A percentile compares a stretch with the other conserved stretches of the same genome.
Evolutionary conservation across 2,888 invertebrate genomes (phyloP).

Genomic region (Corbicula japonica): DNA sequence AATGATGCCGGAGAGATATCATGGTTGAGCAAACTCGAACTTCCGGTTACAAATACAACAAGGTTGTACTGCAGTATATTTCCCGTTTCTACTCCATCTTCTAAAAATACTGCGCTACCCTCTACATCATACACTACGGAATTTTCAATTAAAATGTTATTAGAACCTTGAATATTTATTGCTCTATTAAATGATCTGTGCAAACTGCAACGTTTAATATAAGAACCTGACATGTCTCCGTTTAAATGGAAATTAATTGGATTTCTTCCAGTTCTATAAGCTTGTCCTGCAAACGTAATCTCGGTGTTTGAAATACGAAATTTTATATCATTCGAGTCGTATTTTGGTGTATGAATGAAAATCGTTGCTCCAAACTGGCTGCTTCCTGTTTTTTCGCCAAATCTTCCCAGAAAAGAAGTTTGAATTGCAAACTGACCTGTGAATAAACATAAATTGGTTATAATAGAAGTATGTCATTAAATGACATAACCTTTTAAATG

Average conservation of each 20-base stretch:
- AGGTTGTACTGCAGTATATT: conserved; percentile 83
- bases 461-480: background rate
- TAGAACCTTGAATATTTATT: conserved; percentile 83
- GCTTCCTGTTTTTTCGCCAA: conserved; percentile 84
- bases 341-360: conserved; percentile 76
- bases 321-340: conserved; percentile 60
- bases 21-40: conserved; percentile 83
- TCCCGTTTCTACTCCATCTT: conserved; percentile 84
- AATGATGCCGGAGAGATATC: conserved; percentile 85
- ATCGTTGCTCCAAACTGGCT: conserved; percentile 84
- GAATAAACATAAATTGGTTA: conserved; percentile 19
- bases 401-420: conserved; percentile 85
- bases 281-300: conserved; percentile 82
- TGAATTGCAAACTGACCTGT: conserved; percentile 84
- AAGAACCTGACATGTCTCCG: conserved; percentile 81
- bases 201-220: conserved; percentile 80
- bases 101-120: conserved; percentile 85
- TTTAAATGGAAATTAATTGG: conserved; percentile 85
- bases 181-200: conserved; percentile 84
- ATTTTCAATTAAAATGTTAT: conserved; percentile 78
- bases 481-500: background rate
- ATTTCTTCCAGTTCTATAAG: conserved; percentile 84
- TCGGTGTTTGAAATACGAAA: conserved; percentile 78
- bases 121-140: conserved; percentile 82
- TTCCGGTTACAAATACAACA: conserved; percentile 80